phyloP scores from a whole-genome alignment of 2,113 vertebrate genomes.

The Corydoras sp. region DNA sequence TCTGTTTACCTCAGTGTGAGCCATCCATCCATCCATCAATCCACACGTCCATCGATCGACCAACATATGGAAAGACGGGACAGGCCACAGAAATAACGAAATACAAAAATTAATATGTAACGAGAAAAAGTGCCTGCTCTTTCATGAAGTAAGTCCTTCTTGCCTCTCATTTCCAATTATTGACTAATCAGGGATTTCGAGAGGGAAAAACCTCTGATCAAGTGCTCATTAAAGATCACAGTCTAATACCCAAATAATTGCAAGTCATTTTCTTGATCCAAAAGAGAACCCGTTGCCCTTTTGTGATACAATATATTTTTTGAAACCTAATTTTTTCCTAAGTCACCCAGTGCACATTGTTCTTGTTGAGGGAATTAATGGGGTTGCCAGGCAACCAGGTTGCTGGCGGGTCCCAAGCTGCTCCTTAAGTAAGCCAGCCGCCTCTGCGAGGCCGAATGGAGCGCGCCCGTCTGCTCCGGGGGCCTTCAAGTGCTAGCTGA shows the following conservation, averaged over 20 bases:
- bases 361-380: conserved; percentile 53
- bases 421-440: conserved; percentile 52
- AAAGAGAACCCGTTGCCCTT: conserved; percentile 44
- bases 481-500: conserved; percentile 46
- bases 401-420: conserved; percentile 40
- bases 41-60: background rate
- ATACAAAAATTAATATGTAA: no score
- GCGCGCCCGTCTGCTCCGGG: conserved; percentile 34
- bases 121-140: background rate
- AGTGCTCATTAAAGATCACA: background rate
- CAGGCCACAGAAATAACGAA: no score
- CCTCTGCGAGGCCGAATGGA: conserved; percentile 11
- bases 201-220: background rate
- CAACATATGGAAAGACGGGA: no score
- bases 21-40: no score
- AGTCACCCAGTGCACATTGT: conserved; percentile 53
- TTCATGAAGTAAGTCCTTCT: background rate
- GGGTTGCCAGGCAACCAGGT: conserved; percentile 66
- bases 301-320: conserved; percentile 44
- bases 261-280: conserved; percentile 42
- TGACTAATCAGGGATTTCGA: background rate
- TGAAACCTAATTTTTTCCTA: conserved; percentile 47
- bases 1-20: no score
- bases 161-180: background rate
- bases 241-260: conserved; percentile 46